phyloP scores from a whole-genome alignment of 2,888 invertebrate species.

The Ophraella communa region DNA sequence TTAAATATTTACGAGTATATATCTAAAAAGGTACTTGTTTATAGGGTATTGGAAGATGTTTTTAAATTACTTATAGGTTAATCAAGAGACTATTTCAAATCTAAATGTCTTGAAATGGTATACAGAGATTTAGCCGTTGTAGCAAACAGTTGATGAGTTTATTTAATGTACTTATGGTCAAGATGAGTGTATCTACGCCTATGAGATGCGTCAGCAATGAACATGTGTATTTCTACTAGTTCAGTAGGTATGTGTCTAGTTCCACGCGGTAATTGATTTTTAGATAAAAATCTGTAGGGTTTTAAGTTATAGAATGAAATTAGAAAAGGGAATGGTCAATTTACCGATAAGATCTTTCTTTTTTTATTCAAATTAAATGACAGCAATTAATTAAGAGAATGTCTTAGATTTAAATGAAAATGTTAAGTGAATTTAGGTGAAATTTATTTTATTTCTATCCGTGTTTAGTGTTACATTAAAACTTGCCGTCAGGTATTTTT shows the following conservation, averaged over 20 bases:
- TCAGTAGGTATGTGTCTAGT: neutral
- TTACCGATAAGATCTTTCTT: neutral
- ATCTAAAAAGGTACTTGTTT: too few relatives aligned
- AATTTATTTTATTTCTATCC: neutral
- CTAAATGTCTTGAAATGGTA: neutral
- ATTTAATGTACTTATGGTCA: neutral
- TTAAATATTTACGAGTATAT: too few relatives aligned
- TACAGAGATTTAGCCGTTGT: neutral
- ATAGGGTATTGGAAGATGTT: too few relatives aligned
- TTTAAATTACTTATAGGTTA: too few relatives aligned
- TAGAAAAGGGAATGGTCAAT: neutral
- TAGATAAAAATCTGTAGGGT: neutral
- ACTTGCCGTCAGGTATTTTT: too few relatives aligned
- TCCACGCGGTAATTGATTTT: neutral
- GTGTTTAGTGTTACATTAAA: too few relatives aligned
- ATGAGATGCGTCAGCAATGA: neutral
- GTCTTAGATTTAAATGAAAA: neutral
- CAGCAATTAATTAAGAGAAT: neutral
- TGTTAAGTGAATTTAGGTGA: neutral
- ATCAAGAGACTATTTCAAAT: too few relatives aligned
- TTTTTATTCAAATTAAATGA: conserved; percentile 1
- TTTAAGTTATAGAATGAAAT: neutral
- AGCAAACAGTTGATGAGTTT: neutral
- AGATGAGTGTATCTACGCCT: neutral
- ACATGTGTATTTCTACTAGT: conserved; percentile 1